These are phyloP conservation scores for Coregonus sp. DNA, from an alignment of 2,797 vertebrate genomes.

Conservation along the genomic window DNA sequence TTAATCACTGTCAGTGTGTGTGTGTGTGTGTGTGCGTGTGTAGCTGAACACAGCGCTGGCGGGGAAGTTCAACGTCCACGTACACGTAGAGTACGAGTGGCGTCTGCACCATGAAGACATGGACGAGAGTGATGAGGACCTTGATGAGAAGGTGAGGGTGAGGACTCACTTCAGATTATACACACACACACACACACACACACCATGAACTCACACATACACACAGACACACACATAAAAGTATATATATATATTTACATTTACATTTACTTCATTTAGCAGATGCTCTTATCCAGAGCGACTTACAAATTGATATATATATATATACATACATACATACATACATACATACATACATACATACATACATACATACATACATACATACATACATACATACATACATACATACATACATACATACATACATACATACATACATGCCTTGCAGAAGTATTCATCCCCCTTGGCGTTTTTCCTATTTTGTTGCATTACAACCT, in stretches of 20 bases:
- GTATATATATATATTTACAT: no score
- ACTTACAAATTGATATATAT: no score
- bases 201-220: not conserved
- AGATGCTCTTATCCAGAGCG: no score
- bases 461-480: no score
- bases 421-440: no score
- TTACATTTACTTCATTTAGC: no score
- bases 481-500: no score
- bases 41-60: slow-evolving; percentile 92
- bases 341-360: no score
- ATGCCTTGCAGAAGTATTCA: no score
- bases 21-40: slow-evolving; percentile 33
- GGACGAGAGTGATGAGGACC: slow-evolving; percentile 96
- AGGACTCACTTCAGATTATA: slow-evolving; percentile 29
- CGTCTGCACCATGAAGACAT: slow-evolving; percentile 92
- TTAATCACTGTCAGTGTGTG: slow-evolving; percentile 7
- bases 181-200: not conserved
- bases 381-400: not conserved
- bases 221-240: no score
- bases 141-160: slow-evolving; percentile 89
- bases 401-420: no score
- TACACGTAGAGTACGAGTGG: slow-evolving; percentile 99
- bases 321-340: no score
- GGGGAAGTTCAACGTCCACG: slow-evolving; percentile 94
- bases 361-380: not conserved